phyloP scores from a whole-genome alignment of 2,113 vertebrate genomes.

The Psittacara wagleri region DNA sequence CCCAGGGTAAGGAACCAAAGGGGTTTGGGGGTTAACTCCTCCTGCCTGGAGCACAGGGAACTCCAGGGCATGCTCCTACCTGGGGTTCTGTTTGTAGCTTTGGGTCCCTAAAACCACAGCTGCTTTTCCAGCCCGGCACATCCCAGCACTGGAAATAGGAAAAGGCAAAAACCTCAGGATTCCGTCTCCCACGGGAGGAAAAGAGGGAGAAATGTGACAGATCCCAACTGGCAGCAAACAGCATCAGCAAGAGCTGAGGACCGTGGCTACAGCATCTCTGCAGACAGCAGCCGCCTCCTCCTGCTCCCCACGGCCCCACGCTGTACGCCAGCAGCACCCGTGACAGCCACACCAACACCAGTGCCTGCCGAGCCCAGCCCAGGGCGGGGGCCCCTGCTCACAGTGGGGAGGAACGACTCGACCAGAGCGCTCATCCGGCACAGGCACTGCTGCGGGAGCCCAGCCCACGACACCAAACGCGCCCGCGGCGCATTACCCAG shows the following conservation, averaged over 20 bases:
- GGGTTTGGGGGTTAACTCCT: neutral
- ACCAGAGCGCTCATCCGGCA: neutral
- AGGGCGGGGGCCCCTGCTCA: neutral
- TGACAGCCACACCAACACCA: neutral
- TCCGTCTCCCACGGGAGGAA: neutral
- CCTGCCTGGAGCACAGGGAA: neutral
- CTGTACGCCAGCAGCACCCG: neutral
- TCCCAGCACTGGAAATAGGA: rapidly evolving
- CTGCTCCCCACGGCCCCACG: neutral
- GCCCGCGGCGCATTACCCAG: neutral
- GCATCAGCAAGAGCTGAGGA: neutral
- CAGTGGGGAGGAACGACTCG: rapidly evolving
- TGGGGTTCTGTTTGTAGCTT: neutral
- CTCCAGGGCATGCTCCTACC: neutral
- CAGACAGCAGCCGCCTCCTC: neutral
- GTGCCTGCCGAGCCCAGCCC: neutral
- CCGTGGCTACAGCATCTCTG: neutral
- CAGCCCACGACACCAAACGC: neutral
- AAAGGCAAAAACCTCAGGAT: neutral
- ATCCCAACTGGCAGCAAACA: neutral
- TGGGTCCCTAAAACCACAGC: neutral
- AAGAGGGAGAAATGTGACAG: neutral
- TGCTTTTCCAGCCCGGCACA: neutral
- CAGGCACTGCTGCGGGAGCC: neutral
- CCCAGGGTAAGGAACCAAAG: rapidly evolving